Percentiles rank a stretch among this genome's conserved stretches.
These are phyloP conservation scores for Alviniconcha marisindica DNA, from an alignment of 1,140 invertebrate species.

Conservation along the genomic window DNA sequence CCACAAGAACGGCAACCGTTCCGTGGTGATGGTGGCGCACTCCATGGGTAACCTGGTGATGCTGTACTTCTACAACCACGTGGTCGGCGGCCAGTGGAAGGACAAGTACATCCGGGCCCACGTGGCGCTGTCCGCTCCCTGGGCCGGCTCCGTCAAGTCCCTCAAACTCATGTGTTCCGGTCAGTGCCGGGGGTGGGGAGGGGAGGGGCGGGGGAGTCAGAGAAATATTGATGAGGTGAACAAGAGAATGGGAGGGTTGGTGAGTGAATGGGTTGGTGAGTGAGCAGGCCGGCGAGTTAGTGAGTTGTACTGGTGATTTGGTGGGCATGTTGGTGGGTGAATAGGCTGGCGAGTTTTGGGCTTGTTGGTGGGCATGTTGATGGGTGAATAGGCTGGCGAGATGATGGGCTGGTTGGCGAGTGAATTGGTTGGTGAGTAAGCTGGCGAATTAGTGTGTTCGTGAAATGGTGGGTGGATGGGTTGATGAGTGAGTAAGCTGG, in stretches of 20 bases:
- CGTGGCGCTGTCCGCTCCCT: conserved; percentile 92
- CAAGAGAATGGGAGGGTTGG: background rate
- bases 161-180: conserved; percentile 96
- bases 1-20: conserved; percentile 83
- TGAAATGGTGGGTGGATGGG: too few relatives aligned
- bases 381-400: too few relatives aligned
- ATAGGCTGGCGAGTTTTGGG: too few relatives aligned
- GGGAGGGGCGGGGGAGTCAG: background rate
- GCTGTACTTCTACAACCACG: conserved; percentile 89
- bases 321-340: too few relatives aligned
- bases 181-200: conserved; percentile 63
- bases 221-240: background rate
- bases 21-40: conserved; percentile 91
- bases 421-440: too few relatives aligned
- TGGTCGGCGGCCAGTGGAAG: conserved; percentile 92
- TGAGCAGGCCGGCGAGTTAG: too few relatives aligned
- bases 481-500: too few relatives aligned
- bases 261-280: background rate
- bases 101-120: conserved; percentile 91
- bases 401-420: too few relatives aligned
- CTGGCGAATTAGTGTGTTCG: too few relatives aligned
- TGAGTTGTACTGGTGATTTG: too few relatives aligned
- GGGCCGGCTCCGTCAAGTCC: conserved; percentile 96
- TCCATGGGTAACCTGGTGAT: conserved; percentile 95
- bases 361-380: too few relatives aligned